These are phyloP conservation scores for Anseranas semipalmata DNA, from an alignment of 2,113 vertebrate species.

Conservation along the genomic window DNA sequence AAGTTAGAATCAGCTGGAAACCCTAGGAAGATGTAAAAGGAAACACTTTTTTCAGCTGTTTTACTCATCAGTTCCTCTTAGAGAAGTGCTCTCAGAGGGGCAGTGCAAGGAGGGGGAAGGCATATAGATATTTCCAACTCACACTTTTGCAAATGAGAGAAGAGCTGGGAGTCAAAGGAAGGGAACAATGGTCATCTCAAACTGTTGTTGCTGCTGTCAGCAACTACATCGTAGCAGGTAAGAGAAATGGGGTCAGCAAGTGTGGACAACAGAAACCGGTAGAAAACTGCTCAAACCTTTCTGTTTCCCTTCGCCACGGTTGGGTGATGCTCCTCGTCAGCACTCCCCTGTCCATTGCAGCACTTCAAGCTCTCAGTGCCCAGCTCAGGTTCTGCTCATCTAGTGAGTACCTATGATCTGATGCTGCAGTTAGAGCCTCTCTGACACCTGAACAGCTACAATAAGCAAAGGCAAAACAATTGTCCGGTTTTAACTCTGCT, in stretches of 20 bases:
- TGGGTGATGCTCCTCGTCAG: background rate
- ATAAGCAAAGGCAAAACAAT: background rate
- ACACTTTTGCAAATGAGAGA: background rate
- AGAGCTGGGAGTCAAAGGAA: background rate
- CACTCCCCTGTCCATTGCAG: background rate
- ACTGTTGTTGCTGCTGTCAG: background rate
- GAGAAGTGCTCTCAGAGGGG: background rate
- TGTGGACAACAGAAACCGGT: background rate
- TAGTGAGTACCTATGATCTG: background rate
- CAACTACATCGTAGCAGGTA: background rate
- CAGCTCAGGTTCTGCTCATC: background rate
- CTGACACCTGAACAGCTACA: rapidly evolving
- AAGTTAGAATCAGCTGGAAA: background rate
- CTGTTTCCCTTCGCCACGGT: background rate
- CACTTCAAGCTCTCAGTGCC: background rate
- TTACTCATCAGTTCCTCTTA: background rate
- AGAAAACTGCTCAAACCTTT: background rate
- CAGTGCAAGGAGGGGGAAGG: background rate
- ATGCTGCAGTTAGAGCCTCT: background rate
- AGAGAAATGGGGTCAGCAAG: background rate
- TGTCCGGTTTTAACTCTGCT: rapidly evolving
- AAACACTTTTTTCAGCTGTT: background rate
- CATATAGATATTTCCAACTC: background rate
- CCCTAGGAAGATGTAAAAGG: background rate
- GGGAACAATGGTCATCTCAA: background rate